Conservation (phyloP, 2,888 invertebrate genomes). For the Heliconius ismenius region DNA sequence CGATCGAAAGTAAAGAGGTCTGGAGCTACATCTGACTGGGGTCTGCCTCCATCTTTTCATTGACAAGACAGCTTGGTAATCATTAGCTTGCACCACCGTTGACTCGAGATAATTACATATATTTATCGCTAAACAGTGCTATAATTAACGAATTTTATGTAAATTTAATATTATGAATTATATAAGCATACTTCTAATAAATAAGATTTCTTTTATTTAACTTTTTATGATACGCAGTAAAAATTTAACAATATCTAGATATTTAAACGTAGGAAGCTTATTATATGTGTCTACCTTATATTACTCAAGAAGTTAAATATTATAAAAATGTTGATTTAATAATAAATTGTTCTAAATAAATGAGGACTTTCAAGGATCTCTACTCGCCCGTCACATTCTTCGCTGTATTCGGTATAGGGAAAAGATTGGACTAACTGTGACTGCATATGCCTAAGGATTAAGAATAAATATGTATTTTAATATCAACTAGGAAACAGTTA, state of each 20-base stretch:
- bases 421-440: slow-evolving; percentile 33
- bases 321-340: not conserved
- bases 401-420: slow-evolving; percentile 44
- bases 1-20: slow-evolving; percentile 61
- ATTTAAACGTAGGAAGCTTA: not conserved
- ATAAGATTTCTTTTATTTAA: not conserved
- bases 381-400: slow-evolving; percentile 41
- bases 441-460: slow-evolving; percentile 41
- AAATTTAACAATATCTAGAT: not conserved
- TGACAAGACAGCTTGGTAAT: slow-evolving; percentile 65
- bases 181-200: not conserved
- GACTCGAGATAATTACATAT: not conserved
- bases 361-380: slow-evolving; percentile 40
- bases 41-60: slow-evolving; percentile 55
- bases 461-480: slow-evolving; percentile 48
- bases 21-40: slow-evolving; percentile 54
- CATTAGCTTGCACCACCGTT: slow-evolving; percentile 45
- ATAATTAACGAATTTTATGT: not conserved
- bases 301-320: not conserved
- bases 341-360: slow-evolving; percentile 37
- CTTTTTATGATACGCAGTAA: not conserved
- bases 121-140: not conserved
- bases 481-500: slow-evolving; percentile 58
- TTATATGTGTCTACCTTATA: not conserved
- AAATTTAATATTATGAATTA: not conserved